These are phyloP conservation scores for Fragum whitleyi DNA, from an alignment of 2,888 invertebrate genomes.

Conservation along the genomic window DNA sequence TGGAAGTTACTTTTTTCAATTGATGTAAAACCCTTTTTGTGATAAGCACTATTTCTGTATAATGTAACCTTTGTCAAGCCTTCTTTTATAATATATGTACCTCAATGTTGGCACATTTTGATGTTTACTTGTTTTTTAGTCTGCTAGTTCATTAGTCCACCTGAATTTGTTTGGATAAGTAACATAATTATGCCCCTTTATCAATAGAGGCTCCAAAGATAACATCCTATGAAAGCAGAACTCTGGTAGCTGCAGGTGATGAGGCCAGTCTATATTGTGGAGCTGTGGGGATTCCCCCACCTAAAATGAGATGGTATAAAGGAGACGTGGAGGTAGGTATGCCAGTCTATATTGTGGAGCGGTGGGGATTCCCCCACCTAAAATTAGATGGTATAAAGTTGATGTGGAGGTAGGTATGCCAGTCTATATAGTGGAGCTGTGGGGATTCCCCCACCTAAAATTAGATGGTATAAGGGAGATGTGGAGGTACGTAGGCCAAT, in stretches of 20 bases:
- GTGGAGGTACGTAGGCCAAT: slow-evolving; percentile 68
- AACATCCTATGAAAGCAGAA: slow-evolving; percentile 71
- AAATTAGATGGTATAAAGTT: slow-evolving; percentile 81
- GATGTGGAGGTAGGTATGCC: slow-evolving; percentile 72
- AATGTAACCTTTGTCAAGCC: no score
- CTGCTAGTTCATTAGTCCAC: no score
- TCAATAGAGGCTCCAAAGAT: slow-evolving; percentile 80
- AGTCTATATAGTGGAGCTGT: slow-evolving; percentile 82
- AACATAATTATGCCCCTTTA: no score
- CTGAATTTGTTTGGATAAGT: no score
- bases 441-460: slow-evolving; percentile 84
- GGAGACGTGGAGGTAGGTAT: slow-evolving; percentile 75
- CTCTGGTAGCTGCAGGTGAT: slow-evolving; percentile 82
- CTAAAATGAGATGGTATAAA: slow-evolving; percentile 82
- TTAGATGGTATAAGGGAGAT: slow-evolving; percentile 82
- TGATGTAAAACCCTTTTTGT: no score
- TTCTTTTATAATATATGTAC: no score
- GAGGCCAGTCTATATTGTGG: slow-evolving; percentile 82
- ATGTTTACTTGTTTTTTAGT: no score
- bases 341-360: slow-evolving; percentile 81
- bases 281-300: slow-evolving; percentile 85
- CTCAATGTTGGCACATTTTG: no score
- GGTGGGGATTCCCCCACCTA: slow-evolving; percentile 84
- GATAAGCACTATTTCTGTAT: no score
- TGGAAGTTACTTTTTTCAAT: no score